Evolutionary conservation across 2,888 invertebrate species (phyloP).

Genomic region (Caenorhabditis imperialis): DNA sequence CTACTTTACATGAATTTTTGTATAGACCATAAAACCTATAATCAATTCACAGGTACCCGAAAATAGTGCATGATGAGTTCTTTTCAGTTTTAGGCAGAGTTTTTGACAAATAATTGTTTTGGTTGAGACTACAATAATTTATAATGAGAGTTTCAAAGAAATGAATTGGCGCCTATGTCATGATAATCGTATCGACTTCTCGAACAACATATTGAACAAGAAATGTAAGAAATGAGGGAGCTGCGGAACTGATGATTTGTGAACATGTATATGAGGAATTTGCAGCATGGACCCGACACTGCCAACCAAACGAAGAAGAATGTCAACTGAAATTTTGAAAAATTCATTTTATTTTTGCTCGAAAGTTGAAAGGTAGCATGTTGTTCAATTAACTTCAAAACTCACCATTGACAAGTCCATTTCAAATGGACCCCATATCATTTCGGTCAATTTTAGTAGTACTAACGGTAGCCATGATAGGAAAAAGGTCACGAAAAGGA

Average conservation of each 20-base stretch:
- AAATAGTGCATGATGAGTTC: slow-evolving; percentile 9
- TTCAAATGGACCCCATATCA: slow-evolving; percentile 54
- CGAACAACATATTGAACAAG: slow-evolving; percentile 57
- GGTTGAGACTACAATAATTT: no score
- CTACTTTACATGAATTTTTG: no score
- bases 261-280: slow-evolving; percentile 89
- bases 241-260: slow-evolving; percentile 89
- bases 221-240: slow-evolving; percentile 47
- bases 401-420: slow-evolving; percentile 62
- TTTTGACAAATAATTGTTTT: no score
- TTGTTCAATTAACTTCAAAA: neutral
- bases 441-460: slow-evolving; percentile 60
- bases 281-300: slow-evolving; percentile 94
- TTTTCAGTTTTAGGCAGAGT: slow-evolving; percentile 11
- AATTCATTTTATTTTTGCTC: neutral
- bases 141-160: no score
- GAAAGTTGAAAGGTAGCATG: neutral
- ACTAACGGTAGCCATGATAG: slow-evolving; percentile 85
- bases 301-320: slow-evolving; percentile 89
- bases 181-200: slow-evolving; percentile 62
- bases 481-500: slow-evolving; percentile 91
- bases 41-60: slow-evolving; percentile 13
- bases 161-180: slow-evolving; percentile 63
- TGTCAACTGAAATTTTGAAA: slow-evolving; percentile 55
- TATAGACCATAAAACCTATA: slow-evolving; percentile 24